Base-by-base conservation (phyloP, 1,140 invertebrate species). In the Penaeus indicus region DNA sequence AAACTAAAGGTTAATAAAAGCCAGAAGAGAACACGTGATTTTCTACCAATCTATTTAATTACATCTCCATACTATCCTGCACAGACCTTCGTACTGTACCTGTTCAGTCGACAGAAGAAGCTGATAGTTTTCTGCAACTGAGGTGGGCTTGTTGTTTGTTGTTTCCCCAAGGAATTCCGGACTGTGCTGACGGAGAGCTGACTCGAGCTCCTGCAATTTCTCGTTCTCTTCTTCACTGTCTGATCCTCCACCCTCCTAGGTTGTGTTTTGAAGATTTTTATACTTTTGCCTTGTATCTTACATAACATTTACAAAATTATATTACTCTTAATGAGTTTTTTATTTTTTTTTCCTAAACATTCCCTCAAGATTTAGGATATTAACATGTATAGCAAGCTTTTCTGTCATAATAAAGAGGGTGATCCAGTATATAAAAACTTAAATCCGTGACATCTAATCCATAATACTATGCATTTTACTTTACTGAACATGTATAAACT, bases 191-290 rank as follows among this genome's bases (percentile, higher is more conserved):
- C 96, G 94, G 10, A 99, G 93, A 10, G 97, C 95, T 84, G 97
- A 96, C 92, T 98, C 97, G 0, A 97, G 93, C 93, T 98, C 97
- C 77, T 97, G 91, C 0, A 98, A 93, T 91, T 97, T 96, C 91
- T 98, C 97, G 91, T 97, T 96, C 92, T 98, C 97, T 61, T 96
- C 95, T 92, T 98, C 97, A 63, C 97, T 98, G 92, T 98, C 97
- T 0, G 96, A 97, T 92, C 97, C 96, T 91, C 95, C 94, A 91
- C 95, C 95, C 91, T 95, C 95, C 93, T 95, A 79, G 1, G 47
- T 47, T 47, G 47, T 47, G 47, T 87, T 77, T 72, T 54, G 27
- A 42, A 38, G 27, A 61, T 87, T 38, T 38, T 79, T 11, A 2
- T 42, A 69, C 54, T 13, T 25, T 38, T 25, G 84, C 19, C 22